Conservation (phyloP, 2,113 vertebrate species). For the Dunckerocampus dactyliophorus region DNA sequence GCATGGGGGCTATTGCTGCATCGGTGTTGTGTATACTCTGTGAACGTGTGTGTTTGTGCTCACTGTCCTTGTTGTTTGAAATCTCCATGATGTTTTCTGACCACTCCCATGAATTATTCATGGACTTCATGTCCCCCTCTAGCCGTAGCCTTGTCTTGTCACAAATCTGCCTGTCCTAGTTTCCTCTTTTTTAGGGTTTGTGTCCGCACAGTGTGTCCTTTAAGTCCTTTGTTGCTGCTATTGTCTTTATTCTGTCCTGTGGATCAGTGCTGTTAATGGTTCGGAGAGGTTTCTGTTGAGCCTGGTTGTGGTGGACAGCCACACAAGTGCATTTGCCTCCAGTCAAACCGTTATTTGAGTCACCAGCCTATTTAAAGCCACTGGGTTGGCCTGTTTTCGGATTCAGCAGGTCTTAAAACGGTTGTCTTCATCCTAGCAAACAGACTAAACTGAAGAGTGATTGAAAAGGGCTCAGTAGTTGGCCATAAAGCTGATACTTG, state of each 20-base stretch:
- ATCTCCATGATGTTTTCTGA: conserved; percentile 48
- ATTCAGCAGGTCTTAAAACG: conserved; percentile 60
- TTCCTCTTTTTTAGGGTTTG: neutral
- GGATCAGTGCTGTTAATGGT: neutral
- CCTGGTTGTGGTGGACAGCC: neutral
- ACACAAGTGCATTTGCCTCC: conserved; percentile 21
- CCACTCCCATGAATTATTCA: conserved; percentile 40
- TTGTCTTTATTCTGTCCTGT: conserved; percentile 12
- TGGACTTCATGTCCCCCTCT: conserved; percentile 15
- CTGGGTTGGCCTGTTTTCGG: conserved; percentile 8
- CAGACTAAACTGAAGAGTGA: conserved; percentile 16
- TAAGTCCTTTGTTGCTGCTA: conserved; percentile 1
- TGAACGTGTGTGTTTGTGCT: conserved; percentile 14
- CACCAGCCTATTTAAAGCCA: conserved; percentile 34
- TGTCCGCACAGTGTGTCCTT: conserved; percentile 4
- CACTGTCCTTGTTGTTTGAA: conserved; percentile 44
- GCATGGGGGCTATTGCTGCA: conserved; percentile 64
- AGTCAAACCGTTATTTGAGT: conserved; percentile 37
- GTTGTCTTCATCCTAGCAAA: conserved; percentile 53
- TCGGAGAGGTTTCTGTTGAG: conserved; percentile 13
- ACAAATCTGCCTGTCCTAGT: conserved; percentile 32
- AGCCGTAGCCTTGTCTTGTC: conserved; percentile 23
- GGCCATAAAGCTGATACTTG: neutral
- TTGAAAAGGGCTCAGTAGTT: neutral
- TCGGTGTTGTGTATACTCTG: conserved; percentile 48